Percentiles rank a stretch among this genome's conserved stretches.
Conservation (phyloP, 1,140 invertebrate species). For the Drosophila gunungcola region DNA sequence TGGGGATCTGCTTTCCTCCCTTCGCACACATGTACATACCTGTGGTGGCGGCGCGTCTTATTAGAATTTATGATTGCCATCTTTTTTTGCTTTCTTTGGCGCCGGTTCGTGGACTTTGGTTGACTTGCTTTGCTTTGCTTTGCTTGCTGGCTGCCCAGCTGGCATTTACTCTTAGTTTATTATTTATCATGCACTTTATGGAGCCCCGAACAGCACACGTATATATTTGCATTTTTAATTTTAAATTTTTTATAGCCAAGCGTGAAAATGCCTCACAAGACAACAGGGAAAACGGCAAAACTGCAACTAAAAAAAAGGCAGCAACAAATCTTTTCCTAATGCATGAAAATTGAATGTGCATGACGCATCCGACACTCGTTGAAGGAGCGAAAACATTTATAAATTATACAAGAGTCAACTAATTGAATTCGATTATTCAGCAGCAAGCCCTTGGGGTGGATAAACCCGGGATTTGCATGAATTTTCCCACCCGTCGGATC, state of each 20-base stretch:
- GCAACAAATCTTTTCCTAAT: constrained; percentile 48
- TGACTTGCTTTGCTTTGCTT: constrained; percentile 6
- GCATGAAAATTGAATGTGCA: constrained; percentile 42
- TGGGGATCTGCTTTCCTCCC: constrained; percentile 31
- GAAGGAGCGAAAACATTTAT: constrained; percentile 26
- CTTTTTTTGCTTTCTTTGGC: constrained; percentile 35
- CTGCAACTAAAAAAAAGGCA: constrained; percentile 2
- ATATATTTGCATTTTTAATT: constrained; percentile 65
- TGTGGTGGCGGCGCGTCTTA: constrained; percentile 45
- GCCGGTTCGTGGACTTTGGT: constrained; percentile 19
- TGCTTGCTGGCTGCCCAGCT: constrained; percentile 32
- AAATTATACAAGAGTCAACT: constrained; percentile 36
- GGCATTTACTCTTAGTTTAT: constrained; percentile 52
- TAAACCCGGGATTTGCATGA: constrained; percentile 25
- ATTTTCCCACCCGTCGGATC: constrained; percentile 12
- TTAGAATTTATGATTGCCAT: constrained; percentile 62
- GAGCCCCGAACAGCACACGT: constrained; percentile 32
- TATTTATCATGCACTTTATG: constrained; percentile 63
- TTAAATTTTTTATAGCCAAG: constrained; percentile 54
- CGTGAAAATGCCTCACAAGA: constrained; percentile 56
- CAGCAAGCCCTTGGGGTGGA: constrained; percentile 20
- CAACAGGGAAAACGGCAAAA: constrained; percentile 25
- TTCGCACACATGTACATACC: constrained; percentile 16
- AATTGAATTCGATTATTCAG: constrained; percentile 47
- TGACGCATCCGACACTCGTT: constrained; percentile 38